phyloP scores from a whole-genome alignment of 2,113 vertebrate species.

The Chloroceryle aenea region DNA sequence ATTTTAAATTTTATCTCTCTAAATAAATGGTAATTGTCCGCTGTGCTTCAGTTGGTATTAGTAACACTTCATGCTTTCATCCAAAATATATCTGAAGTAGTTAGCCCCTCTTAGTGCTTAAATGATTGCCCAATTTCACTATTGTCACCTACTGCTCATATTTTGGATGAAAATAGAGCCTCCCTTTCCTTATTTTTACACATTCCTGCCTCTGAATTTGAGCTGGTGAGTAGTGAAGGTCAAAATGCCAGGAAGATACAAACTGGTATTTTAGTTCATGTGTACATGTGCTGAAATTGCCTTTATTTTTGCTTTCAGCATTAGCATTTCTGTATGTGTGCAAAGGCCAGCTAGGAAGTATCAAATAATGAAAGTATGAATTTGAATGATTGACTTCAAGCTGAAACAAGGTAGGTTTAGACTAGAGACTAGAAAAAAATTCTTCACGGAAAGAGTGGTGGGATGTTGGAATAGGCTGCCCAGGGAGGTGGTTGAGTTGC shows the following conservation, averaged over 20 bases:
- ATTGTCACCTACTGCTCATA: neutral
- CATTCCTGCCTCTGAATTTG: neutral
- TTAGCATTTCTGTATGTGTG: neutral
- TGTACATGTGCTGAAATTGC: neutral
- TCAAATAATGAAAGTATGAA: neutral
- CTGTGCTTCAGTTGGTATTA: neutral
- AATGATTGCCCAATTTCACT: neutral
- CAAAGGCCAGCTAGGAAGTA: neutral
- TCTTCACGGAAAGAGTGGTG: too few species aligned
- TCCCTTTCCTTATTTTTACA: neutral
- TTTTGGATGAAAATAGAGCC: neutral
- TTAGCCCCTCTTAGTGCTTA: neutral
- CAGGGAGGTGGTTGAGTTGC: too few species aligned
- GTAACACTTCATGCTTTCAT: neutral
- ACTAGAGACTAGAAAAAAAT: too few species aligned
- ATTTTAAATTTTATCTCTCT: neutral
- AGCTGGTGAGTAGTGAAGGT: neutral
- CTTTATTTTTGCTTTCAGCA: neutral
- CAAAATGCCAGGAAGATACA: neutral
- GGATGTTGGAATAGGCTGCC: too few species aligned
- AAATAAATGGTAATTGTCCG: neutral
- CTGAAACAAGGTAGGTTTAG: too few species aligned
- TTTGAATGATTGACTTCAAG: neutral
- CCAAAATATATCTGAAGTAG: neutral
- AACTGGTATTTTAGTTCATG: neutral